These are phyloP conservation scores for Pollenia griseotomentosa DNA, from an alignment of 2,888 invertebrate genomes.

Conservation along the genomic window DNA sequence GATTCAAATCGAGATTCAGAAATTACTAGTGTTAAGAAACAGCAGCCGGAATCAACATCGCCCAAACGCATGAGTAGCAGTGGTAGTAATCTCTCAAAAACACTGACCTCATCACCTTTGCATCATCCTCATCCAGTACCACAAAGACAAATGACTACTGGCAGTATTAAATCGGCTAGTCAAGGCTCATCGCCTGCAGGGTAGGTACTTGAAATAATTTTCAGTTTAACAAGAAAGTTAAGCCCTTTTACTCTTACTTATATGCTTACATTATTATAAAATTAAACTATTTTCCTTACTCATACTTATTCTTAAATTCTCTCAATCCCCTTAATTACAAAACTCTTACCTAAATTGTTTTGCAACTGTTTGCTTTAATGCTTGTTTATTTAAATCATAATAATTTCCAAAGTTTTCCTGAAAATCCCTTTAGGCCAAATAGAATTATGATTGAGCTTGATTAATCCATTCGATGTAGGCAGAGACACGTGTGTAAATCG, in stretches of 20 bases:
- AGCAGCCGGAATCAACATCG: conserved; percentile 56
- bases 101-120: conserved; percentile 81
- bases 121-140: conserved; percentile 78
- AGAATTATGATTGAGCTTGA: conserved; percentile 76
- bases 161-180: conserved; percentile 80
- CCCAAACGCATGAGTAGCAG: conserved; percentile 71
- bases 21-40: conserved; percentile 42
- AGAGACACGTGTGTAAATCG: conserved; percentile 84
- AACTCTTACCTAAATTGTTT: background rate
- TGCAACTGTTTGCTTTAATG: background rate
- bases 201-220: conserved; percentile 75
- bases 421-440: conserved; percentile 55
- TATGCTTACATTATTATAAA: too few species aligned
- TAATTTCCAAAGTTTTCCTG: background rate
- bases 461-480: conserved; percentile 83
- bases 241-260: too few species aligned
- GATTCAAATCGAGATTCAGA: conserved; percentile 81
- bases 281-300: too few species aligned
- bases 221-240: too few species aligned
- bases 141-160: conserved; percentile 78
- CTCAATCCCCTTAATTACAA: background rate
- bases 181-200: conserved; percentile 84
- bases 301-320: background rate
- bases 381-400: conserved; percentile 22
- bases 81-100: conserved; percentile 73